Evolutionary conservation across 2,113 vertebrate genomes (phyloP), one percentile per base, ranked within the genome.

Genomic region (Eptesicus fuscus): DNA sequence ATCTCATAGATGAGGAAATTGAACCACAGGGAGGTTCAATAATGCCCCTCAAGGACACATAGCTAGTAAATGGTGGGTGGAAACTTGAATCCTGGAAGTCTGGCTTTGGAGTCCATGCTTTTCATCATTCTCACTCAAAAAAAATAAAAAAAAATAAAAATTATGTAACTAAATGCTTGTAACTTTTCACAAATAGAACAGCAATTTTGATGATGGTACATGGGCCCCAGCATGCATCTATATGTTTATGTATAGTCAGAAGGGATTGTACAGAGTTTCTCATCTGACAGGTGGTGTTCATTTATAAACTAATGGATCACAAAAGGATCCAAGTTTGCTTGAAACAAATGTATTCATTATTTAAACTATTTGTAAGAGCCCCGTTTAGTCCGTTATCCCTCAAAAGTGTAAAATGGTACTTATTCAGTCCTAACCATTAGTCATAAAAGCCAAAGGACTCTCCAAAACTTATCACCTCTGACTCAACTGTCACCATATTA

Each of bases 1-100:
- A 49, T 25, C 89, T 90, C 92, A 88, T 2, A 84, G 76, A 44
- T n/a, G 84, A 63, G 77, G 79, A 96, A 84, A 87, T 22, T 47
- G 86, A 91, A 59, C 76, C 69, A 49, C 12, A 28, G 80, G 44
- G 92, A 88, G 47, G 18, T 59, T 92, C 84, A n/a, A 35, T 51
- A 53, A 89, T 40, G 35, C n/a, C 28, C 32, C 69, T 67, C 35
- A 61, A 59, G 80, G 53, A 23, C 53, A 53, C 61, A 25, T 1
- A 67, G 69, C 49, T 83, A 18, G 47, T 63, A 87, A 92, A 79
- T n/a, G 56, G 59, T 40, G 11, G 53, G 37, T 67, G 12, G 65
- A 92, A 30, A 56, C 42, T 59, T 90, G 78, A 77, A 51, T 79
- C 56, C 49, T 74, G 20, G 20, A 65, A 79, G 40, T 30, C 76